These are phyloP conservation scores for Zophobas atratus DNA, from an alignment of 1,140 invertebrate species.

Conservation along the genomic window DNA sequence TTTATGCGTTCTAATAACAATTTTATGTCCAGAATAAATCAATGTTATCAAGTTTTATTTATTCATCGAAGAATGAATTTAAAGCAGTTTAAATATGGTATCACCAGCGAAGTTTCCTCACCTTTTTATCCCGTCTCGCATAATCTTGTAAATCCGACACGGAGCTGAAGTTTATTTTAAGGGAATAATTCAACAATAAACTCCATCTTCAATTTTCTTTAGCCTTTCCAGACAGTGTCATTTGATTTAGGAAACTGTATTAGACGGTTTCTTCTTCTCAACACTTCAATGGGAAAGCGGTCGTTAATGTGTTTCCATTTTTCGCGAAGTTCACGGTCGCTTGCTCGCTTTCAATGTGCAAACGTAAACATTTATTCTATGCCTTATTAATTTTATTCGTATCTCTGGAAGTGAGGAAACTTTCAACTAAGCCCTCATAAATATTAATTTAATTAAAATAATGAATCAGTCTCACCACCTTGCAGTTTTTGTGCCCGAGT, in stretches of 20 bases:
- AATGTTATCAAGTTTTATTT: neutral
- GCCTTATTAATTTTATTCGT: slow-evolving; percentile 6
- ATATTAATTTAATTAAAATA: slow-evolving; percentile 29
- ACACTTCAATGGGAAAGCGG: slow-evolving; percentile 4
- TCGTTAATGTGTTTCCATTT: slow-evolving; percentile 10
- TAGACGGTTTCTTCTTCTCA: neutral
- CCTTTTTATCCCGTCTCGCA: neutral
- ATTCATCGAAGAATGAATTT: too few relatives aligned
- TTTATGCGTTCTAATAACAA: slow-evolving; percentile 19
- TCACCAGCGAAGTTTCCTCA: neutral
- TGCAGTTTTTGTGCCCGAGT: neutral
- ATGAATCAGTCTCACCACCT: slow-evolving; percentile 15
- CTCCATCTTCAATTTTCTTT: slow-evolving; percentile 23
- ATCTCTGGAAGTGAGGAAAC: neutral
- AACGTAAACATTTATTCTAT: slow-evolving; percentile 8
- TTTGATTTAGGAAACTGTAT: slow-evolving; percentile 31
- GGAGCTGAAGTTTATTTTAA: slow-evolving; percentile 3
- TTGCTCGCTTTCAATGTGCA: slow-evolving; percentile 3
- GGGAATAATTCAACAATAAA: slow-evolving; percentile 25
- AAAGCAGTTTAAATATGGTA: too few relatives aligned
- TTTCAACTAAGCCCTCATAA: neutral
- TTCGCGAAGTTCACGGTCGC: neutral
- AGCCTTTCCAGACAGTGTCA: slow-evolving; percentile 34
- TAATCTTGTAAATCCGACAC: neutral
- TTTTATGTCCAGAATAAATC: slow-evolving; percentile 5